Base-by-base conservation (phyloP, 1,140 invertebrate species). In the Coenobita brevimanus region DNA sequence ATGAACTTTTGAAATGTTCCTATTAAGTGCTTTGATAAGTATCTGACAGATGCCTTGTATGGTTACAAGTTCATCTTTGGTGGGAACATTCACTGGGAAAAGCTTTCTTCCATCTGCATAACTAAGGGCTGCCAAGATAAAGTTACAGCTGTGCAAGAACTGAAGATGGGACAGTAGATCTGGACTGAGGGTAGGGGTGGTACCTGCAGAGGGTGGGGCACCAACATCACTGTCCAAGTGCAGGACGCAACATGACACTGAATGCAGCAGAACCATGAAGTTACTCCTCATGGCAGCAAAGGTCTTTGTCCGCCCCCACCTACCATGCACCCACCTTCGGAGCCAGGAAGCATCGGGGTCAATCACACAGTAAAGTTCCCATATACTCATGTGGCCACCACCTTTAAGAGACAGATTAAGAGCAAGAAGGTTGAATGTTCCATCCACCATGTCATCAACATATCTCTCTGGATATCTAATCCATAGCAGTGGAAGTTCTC, bases 341-440 rank as follows among this genome's bases (percentile, higher is more conserved):
- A 89, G 81, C 90, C 90, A 91, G 10, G 76, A 78, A 27, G 89
- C 89, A n/a, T 89, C 57, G 38, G 89, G 86, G 76, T 91, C 90
- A 17, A 88, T 21, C 15, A 91, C 50, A 46, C 54, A 89, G 71
- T 88, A 83, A 54, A 91, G 57, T 30, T 90, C 89, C 27, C 71
- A 54, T 54, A 85, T 71, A 43, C 62, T 89, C 50, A 89, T 50
- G 38, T 38, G 36, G 62, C 71, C 60, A 57, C 73, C 50, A 41
- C 73, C 86, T 62, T 64, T 83, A 3, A 50, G 38, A 24, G 62
- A 69, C 21, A 82, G 57, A 41, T 81, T 46, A n/a, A 86, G 43
- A 21, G 67, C 67, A n/a, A 90, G 67, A 60, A 89, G 15, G 17
- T 54, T 88, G 62, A 88, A 89, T 17, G 79, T 85, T 30, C 82